Evolutionary conservation across 2,797 vertebrate species (phyloP), one percentile per base, ranked within the genome.

Genomic region (Myripristis murdjan): DNA sequence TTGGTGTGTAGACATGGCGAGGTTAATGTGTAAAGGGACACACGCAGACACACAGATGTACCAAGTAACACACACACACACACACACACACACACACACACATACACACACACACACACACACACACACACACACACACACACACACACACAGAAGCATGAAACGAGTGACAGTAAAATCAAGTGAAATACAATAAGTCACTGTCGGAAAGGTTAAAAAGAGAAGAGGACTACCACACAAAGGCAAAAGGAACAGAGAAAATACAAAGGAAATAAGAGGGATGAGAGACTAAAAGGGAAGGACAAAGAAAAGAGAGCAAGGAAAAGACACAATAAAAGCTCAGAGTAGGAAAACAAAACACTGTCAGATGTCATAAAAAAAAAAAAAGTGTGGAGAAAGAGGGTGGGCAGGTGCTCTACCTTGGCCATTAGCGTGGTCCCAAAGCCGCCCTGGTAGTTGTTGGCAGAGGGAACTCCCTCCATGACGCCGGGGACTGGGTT

Each of bases 371-470:
- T 11, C 5, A 47, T 28, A n/a, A 16, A 58, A 28, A 6, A 57
- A 54, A 44, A 64, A 20, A 43, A 33, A 12, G 46, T 1, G 20
- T 57, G 20, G 18, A 22, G 24, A 53, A 15, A 63, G 0, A 55
- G 9, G 22, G 18, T 16, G 41, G 26, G 18, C 16, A 22, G 6
- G 20, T 49, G 16, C 31, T 23, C 39, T 94, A 97, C 96, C 95
- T 98, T 99, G 47, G 97, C 96, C 98, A 99, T 99, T 37, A 99
- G 94, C 0, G 95, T 95, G 64, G 97, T 93, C 83, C 95, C 95
- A 82, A 97, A 99, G 87, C 98, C 97, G n/a, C 97, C 97, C 82
- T 98, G 96, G 57, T 98, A 98, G 94, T 95, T 97, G 93, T 98
- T 99, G 69, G 93, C 95, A 11, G 97, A 97, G 0, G 96, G 97